Evolutionary conservation across 2,888 invertebrate genomes (phyloP), one percentile per base, ranked within the genome.

Genomic region (Therioaphis trifolii): DNA sequence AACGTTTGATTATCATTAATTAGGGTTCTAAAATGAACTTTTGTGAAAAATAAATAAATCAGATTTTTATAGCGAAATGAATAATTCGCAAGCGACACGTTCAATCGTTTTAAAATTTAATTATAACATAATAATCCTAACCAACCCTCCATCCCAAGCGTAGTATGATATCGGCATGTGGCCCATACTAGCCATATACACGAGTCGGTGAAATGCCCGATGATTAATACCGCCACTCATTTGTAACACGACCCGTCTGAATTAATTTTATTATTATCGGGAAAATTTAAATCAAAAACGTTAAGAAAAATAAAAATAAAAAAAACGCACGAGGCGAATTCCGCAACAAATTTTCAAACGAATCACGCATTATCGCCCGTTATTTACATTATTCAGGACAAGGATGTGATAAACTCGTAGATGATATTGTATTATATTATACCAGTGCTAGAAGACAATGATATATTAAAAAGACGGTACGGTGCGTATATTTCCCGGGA

Each of bases 171-270:
- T 58, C 12, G n/a, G n/a, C 12, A 58, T 58, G 58, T 11, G 58
- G 24, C n/a, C 12, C 12, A 11, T 35, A 58, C 24, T 58, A 58
- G 21, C 35, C 7, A 5, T 24, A 21, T 4, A 24, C 12, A 12
- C 21, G 58, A 24, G 4, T 11, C 24, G 24, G 12, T 58, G 12
- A 49, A 72, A 49, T n/a, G n/a, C 52, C 1, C 49, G 11, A 72
- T 35, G 52, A 72, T 55, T 29, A 29, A 49, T 29, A 72, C 0
- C 21, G 40, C 68, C 49, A 72, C 49, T 72, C 29, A 72, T 72
- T 72, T 72, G 27, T 29, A 49, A n/a, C 21, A 72, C 21, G 35
- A 55, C 72, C 52, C 35, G 29, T 52, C 35, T 52, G n/a, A 55
- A 49, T 72, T 72, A 14, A 4, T 52, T 18, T 29, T 27, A 49